Evolutionary conservation across 2,888 invertebrate genomes (phyloP).

Genomic region (Idaea straminata): DNA sequence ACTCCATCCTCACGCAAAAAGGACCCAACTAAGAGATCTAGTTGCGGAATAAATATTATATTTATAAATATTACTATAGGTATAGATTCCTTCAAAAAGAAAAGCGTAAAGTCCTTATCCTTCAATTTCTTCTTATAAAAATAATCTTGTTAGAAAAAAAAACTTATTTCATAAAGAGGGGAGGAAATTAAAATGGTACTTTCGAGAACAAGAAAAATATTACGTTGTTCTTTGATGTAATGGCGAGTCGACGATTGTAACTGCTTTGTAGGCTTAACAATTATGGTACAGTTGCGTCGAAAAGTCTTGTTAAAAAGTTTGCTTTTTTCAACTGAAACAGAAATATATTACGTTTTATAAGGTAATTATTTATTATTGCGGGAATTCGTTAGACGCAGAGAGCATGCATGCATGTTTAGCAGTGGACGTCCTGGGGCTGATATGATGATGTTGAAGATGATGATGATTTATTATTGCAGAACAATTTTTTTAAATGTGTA

Average conservation of each 20-base stretch:
- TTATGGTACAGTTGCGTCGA: constrained; percentile 27
- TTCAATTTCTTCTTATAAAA: constrained; percentile 72
- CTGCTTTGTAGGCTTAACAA: constrained; percentile 60
- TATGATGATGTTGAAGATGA: too few relatives aligned
- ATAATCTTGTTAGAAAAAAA: constrained; percentile 73
- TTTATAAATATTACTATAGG: too few relatives aligned
- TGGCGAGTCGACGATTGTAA: constrained; percentile 49
- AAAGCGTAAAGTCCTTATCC: constrained; percentile 60
- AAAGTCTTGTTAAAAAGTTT: constrained; percentile 29
- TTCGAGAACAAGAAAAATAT: constrained; percentile 45
- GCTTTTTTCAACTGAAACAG: constrained; percentile 14
- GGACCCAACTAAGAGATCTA: too few relatives aligned
- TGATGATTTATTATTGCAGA: neutral
- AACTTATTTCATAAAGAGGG: constrained; percentile 74
- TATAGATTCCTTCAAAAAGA: neutral
- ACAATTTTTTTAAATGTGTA: neutral
- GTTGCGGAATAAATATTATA: too few relatives aligned
- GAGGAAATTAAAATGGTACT: constrained; percentile 62
- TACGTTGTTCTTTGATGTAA: constrained; percentile 60
- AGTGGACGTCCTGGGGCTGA: too few relatives aligned
- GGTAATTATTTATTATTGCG: neutral
- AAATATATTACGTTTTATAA: neutral
- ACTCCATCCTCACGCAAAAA: too few relatives aligned
- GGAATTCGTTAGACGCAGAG: too few relatives aligned
- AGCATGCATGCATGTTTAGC: too few relatives aligned